phyloP scores from a whole-genome alignment of 2,113 vertebrate genomes.

The Eonycteris spelaea region DNA sequence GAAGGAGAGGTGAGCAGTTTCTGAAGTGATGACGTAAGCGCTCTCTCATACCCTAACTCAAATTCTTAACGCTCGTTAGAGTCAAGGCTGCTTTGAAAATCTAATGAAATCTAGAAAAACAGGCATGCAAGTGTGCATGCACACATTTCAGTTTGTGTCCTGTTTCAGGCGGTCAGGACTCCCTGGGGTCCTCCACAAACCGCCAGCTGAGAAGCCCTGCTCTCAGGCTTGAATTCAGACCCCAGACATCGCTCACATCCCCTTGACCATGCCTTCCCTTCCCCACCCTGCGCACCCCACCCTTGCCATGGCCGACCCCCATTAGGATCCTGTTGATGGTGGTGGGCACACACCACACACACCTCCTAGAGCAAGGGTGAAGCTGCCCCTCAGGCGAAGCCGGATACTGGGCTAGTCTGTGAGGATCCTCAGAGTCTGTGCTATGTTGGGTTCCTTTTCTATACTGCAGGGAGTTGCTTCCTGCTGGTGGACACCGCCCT shows the following conservation, averaged over 20 bases:
- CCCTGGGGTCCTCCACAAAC: too few species aligned
- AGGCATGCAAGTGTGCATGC: too few species aligned
- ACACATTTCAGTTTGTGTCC: too few species aligned
- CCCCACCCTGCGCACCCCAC: too few species aligned
- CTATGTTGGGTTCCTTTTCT: neutral
- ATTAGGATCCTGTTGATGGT: rapidly evolving
- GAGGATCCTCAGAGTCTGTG: neutral
- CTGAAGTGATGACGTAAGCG: neutral
- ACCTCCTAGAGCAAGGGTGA: neutral
- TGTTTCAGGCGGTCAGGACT: too few species aligned
- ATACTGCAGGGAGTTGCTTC: neutral
- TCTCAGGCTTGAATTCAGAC: neutral
- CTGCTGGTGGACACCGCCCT: neutral
- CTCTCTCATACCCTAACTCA: neutral
- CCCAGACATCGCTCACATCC: too few species aligned
- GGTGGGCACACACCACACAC: neutral
- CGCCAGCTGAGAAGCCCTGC: neutral
- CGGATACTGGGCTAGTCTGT: neutral
- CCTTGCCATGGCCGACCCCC: neutral
- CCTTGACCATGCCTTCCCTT: neutral
- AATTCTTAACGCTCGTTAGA: neutral
- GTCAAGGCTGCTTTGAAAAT: too few species aligned
- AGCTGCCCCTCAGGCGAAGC: neutral
- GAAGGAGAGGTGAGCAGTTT: too few species aligned
- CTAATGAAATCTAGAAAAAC: too few species aligned